These are phyloP conservation scores for Uropsilus gracilis DNA, from an alignment of 2,113 vertebrate species.

Conservation along the genomic window DNA sequence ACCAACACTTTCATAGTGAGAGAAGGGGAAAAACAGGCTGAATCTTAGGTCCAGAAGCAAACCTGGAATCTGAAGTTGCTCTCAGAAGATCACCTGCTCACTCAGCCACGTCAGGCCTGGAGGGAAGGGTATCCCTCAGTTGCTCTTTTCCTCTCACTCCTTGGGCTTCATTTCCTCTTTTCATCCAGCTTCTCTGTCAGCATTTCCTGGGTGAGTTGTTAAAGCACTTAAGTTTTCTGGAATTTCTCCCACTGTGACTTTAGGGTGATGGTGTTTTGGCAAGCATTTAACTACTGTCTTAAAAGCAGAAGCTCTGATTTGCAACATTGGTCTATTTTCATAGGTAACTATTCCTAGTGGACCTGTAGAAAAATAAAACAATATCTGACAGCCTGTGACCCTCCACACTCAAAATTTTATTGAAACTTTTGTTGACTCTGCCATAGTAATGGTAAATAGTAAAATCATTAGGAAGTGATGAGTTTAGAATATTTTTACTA, in stretches of 20 bases:
- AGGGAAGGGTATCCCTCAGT: background rate
- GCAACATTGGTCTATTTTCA: background rate
- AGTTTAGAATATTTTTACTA: background rate
- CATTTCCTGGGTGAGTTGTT: background rate
- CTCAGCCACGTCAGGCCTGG: background rate
- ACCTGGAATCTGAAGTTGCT: background rate
- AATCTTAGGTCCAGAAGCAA: background rate
- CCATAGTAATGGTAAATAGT: background rate
- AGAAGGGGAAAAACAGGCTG: background rate
- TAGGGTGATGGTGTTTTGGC: background rate
- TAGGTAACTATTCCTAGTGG: background rate
- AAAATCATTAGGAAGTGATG: background rate
- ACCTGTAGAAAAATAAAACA: background rate
- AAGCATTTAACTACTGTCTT: background rate
- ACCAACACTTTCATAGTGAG: slow-evolving; percentile 17
- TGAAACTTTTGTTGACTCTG: background rate
- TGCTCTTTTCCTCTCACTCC: background rate
- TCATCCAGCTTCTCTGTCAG: background rate
- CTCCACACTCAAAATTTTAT: background rate
- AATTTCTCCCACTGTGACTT: background rate
- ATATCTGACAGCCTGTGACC: background rate
- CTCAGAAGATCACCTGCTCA: background rate
- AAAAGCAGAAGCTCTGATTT: background rate
- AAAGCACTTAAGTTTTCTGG: background rate
- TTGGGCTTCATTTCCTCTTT: background rate